Conservation (phyloP, 2,113 vertebrate species). For the Limanda limanda region DNA sequence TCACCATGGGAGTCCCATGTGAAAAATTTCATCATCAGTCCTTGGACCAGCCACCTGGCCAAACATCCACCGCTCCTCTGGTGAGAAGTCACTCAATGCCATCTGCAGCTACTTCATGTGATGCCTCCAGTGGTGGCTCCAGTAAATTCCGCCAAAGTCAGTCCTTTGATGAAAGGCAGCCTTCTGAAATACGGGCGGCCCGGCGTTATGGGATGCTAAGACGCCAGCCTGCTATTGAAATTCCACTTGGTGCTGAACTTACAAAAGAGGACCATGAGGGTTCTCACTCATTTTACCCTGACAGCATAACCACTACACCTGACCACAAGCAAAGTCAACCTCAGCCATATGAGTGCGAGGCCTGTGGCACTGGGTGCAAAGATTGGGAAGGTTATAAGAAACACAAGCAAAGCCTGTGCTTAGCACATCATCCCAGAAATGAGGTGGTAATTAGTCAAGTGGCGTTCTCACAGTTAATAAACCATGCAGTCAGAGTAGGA, state of each 20-base stretch:
- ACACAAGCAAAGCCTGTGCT: slow-evolving; percentile 91
- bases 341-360: slow-evolving; percentile 88
- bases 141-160: slow-evolving; percentile 89
- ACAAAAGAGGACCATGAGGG: slow-evolving; percentile 64
- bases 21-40: slow-evolving; percentile 79
- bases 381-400: slow-evolving; percentile 92
- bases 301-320: slow-evolving; percentile 60
- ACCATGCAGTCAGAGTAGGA: slow-evolving; percentile 86
- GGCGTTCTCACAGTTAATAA: slow-evolving; percentile 84
- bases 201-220: slow-evolving; percentile 92
- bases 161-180: slow-evolving; percentile 92
- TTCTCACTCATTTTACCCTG: slow-evolving; percentile 61
- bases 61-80: slow-evolving; percentile 86
- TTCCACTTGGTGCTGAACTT: slow-evolving; percentile 89
- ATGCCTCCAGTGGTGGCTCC: slow-evolving; percentile 82
- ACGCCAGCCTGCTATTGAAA: slow-evolving; percentile 93
- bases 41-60: slow-evolving; percentile 52
- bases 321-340: slow-evolving; percentile 67
- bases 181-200: slow-evolving; percentile 81
- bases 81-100: slow-evolving; percentile 97
- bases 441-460: slow-evolving; percentile 81
- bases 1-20: slow-evolving; percentile 81
- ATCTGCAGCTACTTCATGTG: slow-evolving; percentile 86
- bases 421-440: slow-evolving; percentile 79
- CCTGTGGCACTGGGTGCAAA: slow-evolving; percentile 91